Percentiles rank a stretch among this genome's conserved stretches.
phyloP scores from a whole-genome alignment of 1,140 invertebrate species.

The Leptoteleia sp. region DNA sequence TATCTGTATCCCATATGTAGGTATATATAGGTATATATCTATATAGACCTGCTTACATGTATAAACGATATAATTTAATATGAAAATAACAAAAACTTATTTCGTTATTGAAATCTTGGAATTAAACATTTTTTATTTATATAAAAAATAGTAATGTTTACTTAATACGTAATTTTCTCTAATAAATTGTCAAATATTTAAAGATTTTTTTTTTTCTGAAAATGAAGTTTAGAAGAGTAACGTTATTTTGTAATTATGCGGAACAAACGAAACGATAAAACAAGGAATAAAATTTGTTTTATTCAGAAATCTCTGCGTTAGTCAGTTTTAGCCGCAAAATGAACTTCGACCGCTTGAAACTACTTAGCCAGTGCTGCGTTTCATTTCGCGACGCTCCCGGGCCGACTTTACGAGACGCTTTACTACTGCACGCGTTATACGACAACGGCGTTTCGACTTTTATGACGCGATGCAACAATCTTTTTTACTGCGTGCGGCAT shows the following conservation, averaged over 20 bases:
- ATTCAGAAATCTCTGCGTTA: background rate
- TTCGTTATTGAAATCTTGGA: no score
- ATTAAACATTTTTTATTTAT: no score
- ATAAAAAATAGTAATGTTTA: no score
- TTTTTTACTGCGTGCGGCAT: slow-evolving; percentile 41
- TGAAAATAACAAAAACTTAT: no score
- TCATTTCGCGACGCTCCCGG: slow-evolving; percentile 47
- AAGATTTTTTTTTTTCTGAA: no score
- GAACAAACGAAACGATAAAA: background rate
- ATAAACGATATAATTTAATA: no score
- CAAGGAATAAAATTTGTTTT: background rate
- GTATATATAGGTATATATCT: no score
- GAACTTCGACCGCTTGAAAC: slow-evolving; percentile 63
- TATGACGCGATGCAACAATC: slow-evolving; percentile 53
- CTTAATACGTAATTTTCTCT: no score
- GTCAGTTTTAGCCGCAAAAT: slow-evolving; percentile 39
- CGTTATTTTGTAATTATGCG: background rate
- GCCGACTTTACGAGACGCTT: slow-evolving; percentile 51
- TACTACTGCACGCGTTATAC: slow-evolving; percentile 51
- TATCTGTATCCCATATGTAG: no score
- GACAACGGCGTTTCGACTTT: slow-evolving; percentile 32
- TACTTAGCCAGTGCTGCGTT: slow-evolving; percentile 31
- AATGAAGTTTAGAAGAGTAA: no score
- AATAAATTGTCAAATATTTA: no score
- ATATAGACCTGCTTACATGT: no score